A percentile compares a stretch with the other conserved stretches of the same genome.
These are phyloP conservation scores for Choloepus hoffmanni DNA, from an alignment of 2,113 vertebrate species.

Conservation along the genomic window DNA sequence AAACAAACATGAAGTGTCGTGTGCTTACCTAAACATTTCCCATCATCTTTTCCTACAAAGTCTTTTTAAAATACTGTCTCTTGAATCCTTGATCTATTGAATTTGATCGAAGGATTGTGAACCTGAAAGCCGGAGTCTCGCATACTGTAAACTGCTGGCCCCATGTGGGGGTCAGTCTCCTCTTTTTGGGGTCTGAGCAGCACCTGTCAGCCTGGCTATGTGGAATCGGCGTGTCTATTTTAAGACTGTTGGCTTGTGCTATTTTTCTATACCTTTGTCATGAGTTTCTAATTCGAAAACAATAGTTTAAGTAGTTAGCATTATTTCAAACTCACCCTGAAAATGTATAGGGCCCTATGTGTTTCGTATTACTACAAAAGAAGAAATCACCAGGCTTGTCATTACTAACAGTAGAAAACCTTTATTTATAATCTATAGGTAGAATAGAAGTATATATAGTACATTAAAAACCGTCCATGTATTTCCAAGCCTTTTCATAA, in stretches of 20 bases:
- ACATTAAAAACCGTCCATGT: background rate
- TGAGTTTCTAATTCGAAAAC: constrained; percentile 35
- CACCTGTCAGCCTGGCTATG: background rate
- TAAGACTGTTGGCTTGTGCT: background rate
- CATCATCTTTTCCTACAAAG: background rate
- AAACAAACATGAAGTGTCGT: background rate
- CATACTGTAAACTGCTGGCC: background rate
- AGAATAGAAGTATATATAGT: background rate
- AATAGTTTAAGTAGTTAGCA: background rate
- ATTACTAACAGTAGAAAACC: background rate
- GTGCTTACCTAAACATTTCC: background rate
- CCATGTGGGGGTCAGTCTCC: background rate
- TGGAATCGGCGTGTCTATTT: background rate
- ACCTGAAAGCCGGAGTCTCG: background rate
- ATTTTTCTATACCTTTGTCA: background rate
- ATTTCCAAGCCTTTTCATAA: background rate
- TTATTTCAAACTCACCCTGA: background rate
- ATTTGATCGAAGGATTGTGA: background rate
- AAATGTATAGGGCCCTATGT: background rate
- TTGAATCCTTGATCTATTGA: background rate
- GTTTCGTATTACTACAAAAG: background rate
- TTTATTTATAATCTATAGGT: constrained; percentile 36
- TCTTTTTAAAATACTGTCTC: background rate
- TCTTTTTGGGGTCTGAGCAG: background rate
- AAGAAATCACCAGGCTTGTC: background rate